Conservation (phyloP, 2,113 vertebrate genomes). For the Protobothrops mucrosquamatus region DNA sequence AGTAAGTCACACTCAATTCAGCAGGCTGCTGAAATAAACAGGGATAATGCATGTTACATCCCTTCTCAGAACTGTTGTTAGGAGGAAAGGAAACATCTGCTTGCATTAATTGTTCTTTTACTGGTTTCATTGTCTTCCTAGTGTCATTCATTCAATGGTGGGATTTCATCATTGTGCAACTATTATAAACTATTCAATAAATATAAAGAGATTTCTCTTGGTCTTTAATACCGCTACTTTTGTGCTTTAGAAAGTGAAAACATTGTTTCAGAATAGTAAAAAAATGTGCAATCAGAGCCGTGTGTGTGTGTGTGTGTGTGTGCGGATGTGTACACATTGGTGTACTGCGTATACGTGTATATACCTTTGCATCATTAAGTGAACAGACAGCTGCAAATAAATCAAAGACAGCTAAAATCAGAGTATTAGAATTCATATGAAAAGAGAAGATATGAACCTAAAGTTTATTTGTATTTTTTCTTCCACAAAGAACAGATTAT, state of each 20-base stretch:
- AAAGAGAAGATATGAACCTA: background rate
- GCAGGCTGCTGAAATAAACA: slow-evolving; percentile 52
- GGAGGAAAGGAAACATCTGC: slow-evolving; percentile 58
- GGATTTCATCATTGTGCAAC: slow-evolving; percentile 16
- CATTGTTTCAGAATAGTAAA: background rate
- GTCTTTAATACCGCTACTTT: accelerated
- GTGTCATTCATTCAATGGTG: slow-evolving; percentile 12
- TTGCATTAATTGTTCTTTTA: slow-evolving; percentile 45
- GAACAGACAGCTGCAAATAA: background rate
- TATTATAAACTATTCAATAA: background rate
- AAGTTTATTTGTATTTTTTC: background rate
- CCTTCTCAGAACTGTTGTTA: slow-evolving; percentile 40
- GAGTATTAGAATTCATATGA: background rate
- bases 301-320: background rate
- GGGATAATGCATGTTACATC: slow-evolving; percentile 30
- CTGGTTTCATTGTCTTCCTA: slow-evolving; percentile 37
- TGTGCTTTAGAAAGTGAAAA: background rate
- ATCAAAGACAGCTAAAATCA: background rate
- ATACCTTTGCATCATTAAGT: background rate
- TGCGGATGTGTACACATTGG: background rate
- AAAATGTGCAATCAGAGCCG: background rate
- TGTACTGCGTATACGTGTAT: background rate
- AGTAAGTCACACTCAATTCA: slow-evolving; percentile 35
- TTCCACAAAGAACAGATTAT: background rate
- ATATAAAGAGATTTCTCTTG: background rate